Evolutionary conservation across 2,888 invertebrate species (phyloP), one percentile per base, ranked within the genome.

Genomic region (Tupiocoris notatus): DNA sequence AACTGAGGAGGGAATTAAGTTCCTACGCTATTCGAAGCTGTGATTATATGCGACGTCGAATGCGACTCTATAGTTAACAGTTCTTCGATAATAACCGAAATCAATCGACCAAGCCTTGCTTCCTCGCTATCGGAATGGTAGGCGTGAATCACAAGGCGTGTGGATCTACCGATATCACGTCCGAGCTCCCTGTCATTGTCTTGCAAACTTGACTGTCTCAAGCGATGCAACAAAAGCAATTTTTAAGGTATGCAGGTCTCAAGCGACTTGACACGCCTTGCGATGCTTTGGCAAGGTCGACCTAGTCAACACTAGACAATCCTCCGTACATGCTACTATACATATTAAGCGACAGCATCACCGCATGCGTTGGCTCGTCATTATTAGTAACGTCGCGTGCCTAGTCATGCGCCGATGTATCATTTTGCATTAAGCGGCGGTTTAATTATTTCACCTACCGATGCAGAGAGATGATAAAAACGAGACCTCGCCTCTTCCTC

Each of bases 141-240:
- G 39, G 6, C 39, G 12, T 39, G 39, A 39, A 39, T 39, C 39
- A 39, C 39, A 7, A 39, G 39, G 39, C 12, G 39, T 39, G 39
- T 39, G 39, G 39, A 39, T 39, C 39, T 3, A 39, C 12, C 39
- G 39, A 39, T 39, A 39, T 39, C 39, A 12, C 39, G n/a, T n/a
- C n/a, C n/a, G 23, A 24, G 64, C 64, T 22, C 23, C 64, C 24
- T 64, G 64, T 64, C 64, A 64, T 64, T 64, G 24, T 23, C 24
- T 24, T 64, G 64, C 24, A 23, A 63, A 21, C 21, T 39, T 39
- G 18, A 17, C 25, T 25, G 24, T 1, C 25, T 64, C 64, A 21
- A 18, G 6, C 39, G 65, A 39, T 39, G 39, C 65, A n/a, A 65
- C 39, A 65, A 65, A 65, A 65, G 65, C 65, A 65, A 65, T 39